These are phyloP conservation scores for Zapornia atra DNA, from an alignment of 2,113 vertebrate species.

Conservation along the genomic window DNA sequence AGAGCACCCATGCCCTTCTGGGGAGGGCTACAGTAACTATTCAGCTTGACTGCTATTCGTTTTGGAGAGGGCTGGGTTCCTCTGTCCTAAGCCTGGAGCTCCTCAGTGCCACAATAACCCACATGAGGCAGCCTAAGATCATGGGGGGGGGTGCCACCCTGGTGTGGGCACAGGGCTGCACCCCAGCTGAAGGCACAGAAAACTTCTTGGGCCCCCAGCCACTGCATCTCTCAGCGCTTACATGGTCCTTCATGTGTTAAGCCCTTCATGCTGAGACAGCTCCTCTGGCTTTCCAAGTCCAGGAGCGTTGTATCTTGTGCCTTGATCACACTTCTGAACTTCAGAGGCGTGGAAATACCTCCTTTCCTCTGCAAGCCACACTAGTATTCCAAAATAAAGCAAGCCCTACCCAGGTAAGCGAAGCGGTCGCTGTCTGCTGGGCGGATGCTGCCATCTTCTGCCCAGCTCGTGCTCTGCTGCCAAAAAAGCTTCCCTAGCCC, in stretches of 20 bases:
- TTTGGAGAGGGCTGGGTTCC: not conserved
- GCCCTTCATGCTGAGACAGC: not conserved
- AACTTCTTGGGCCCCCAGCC: not conserved
- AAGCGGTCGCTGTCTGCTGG: not conserved
- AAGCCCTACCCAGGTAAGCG: rapidly evolving
- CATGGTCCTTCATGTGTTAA: rapidly evolving
- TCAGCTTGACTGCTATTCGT: not conserved
- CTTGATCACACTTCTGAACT: not conserved
- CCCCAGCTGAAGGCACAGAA: not conserved
- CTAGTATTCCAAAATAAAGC: rapidly evolving
- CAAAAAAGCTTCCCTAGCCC: not conserved
- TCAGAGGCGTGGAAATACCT: rapidly evolving
- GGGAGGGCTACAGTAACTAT: not conserved
- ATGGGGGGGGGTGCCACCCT: not conserved
- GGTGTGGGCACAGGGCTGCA: not conserved
- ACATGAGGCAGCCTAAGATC: not conserved
- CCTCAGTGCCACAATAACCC: not conserved
- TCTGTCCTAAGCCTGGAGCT: not conserved
- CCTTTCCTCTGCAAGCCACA: not conserved
- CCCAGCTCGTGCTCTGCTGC: not conserved
- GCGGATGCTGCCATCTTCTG: constrained; percentile 64
- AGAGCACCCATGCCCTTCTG: not conserved
- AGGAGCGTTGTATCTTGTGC: rapidly evolving
- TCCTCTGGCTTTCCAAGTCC: not conserved
- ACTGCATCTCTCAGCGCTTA: not conserved